phyloP scores from a whole-genome alignment of 1,140 invertebrate genomes.

The Melanaphis sacchari region DNA sequence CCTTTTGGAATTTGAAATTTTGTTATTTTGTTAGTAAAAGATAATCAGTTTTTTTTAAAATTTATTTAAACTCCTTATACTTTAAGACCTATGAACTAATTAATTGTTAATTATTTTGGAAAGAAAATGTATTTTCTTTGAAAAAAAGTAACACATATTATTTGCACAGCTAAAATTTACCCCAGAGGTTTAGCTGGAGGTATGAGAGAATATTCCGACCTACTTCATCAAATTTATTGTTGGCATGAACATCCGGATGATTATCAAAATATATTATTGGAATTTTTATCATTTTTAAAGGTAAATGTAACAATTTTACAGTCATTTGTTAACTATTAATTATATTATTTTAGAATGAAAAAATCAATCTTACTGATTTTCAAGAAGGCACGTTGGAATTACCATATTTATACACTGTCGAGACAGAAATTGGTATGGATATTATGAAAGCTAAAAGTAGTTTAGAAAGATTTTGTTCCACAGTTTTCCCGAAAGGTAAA shows the following conservation, averaged over 20 bases:
- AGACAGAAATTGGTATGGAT: not conserved
- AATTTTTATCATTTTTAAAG: slow-evolving; percentile 32
- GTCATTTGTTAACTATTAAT: not conserved
- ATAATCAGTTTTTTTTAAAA: no score
- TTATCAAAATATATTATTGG: slow-evolving; percentile 31
- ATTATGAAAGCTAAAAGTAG: slow-evolving; percentile 40
- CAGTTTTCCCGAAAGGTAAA: slow-evolving; percentile 29
- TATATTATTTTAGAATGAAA: not conserved
- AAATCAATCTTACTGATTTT: not conserved
- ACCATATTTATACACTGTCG: not conserved
- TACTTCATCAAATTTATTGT: slow-evolving; percentile 42
- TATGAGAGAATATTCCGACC: slow-evolving; percentile 26
- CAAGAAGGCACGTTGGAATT: not conserved
- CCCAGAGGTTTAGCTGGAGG: slow-evolving; percentile 36
- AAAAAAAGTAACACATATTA: no score
- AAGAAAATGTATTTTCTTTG: no score
- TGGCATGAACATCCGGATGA: slow-evolving; percentile 24
- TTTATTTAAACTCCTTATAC: no score
- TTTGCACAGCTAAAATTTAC: slow-evolving; percentile 28
- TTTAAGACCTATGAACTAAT: no score
- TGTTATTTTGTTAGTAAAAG: no score
- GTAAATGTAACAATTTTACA: not conserved
- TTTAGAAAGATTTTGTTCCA: not conserved
- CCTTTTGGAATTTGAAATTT: no score
- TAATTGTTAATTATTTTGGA: not conserved